Percentiles rank a stretch among this genome's conserved stretches.
Evolutionary conservation across 2,113 vertebrate genomes (phyloP).

Genomic region (Mesoclemmys tuberculata): DNA sequence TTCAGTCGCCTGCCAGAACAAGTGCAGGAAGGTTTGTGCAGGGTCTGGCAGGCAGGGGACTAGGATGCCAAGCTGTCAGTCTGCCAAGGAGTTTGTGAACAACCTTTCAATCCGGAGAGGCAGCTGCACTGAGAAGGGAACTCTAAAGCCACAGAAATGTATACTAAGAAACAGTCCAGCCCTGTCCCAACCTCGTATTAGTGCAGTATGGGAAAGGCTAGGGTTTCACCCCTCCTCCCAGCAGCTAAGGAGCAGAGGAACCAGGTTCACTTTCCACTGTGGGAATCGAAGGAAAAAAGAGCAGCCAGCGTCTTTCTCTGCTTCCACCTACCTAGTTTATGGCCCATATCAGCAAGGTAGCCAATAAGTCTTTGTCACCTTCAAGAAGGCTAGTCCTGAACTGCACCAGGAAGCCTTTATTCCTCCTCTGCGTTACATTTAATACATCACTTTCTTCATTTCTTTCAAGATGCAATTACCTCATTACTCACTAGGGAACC

Average conservation of each 20-base stretch:
- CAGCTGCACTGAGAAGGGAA: constrained; percentile 53
- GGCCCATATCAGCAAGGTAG: neutral
- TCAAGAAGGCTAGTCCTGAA: neutral
- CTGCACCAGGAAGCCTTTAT: neutral
- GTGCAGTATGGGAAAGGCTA: constrained; percentile 24
- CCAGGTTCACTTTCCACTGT: accelerated
- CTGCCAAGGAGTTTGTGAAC: constrained; percentile 5
- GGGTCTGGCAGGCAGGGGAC: neutral
- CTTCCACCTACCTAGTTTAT: neutral
- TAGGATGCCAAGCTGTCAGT: neutral
- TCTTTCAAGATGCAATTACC: neutral
- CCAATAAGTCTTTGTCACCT: neutral
- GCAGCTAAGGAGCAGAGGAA: neutral
- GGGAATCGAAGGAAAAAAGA: neutral
- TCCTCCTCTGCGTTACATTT: neutral
- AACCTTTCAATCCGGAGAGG: constrained; percentile 1
- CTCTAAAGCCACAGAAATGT: constrained; percentile 21
- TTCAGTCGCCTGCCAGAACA: neutral
- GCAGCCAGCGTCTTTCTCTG: neutral
- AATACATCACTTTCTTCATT: neutral
- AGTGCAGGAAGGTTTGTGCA: neutral
- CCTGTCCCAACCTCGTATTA: neutral
- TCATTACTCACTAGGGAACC: neutral
- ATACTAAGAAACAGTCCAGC: constrained; percentile 19
- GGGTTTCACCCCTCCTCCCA: constrained; percentile 20